A percentile compares a stretch with the other conserved stretches of the same genome.
These are phyloP conservation scores for Eubasilissa splendida DNA, from an alignment of 2,888 invertebrate species.

Conservation along the genomic window DNA sequence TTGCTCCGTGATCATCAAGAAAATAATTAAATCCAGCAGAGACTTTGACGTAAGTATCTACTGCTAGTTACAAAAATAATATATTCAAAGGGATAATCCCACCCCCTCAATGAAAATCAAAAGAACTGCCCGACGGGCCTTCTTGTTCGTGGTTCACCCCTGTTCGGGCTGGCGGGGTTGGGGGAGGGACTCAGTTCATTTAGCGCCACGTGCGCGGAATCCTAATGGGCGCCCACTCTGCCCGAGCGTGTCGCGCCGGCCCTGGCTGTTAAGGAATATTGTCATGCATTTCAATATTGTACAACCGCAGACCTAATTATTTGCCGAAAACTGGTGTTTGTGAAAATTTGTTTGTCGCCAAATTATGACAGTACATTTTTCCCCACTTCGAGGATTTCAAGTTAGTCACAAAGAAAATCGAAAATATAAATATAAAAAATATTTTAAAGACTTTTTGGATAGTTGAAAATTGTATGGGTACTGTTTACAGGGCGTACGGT, in stretches of 20 bases:
- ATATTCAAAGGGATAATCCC: no score
- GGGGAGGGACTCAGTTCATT: conserved; percentile 69
- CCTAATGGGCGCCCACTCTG: conserved; percentile 67
- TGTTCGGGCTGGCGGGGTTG: conserved; percentile 7
- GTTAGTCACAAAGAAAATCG: no score
- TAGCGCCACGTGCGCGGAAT: conserved; percentile 71
- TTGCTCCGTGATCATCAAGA: no score
- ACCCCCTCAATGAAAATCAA: conserved; percentile 1
- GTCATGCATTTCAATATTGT: conserved; percentile 27
- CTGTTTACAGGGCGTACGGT: no score
- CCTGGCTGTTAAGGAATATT: conserved; percentile 24
- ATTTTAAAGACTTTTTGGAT: no score
- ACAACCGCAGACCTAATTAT: conserved; percentile 9
- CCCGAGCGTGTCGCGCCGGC: conserved; percentile 11
- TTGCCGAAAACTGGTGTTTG: not conserved
- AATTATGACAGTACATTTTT: not conserved
- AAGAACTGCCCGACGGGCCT: conserved; percentile 18
- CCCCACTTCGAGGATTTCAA: no score
- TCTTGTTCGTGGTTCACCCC: conserved; percentile 1
- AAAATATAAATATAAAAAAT: no score
- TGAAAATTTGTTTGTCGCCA: not conserved
- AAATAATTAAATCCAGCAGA: no score
- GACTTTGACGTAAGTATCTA: no score
- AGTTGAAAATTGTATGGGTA: no score
- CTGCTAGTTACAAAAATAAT: no score